These are phyloP conservation scores for Apodemia mormo DNA, from an alignment of 2,888 invertebrate genomes.

Conservation along the genomic window DNA sequence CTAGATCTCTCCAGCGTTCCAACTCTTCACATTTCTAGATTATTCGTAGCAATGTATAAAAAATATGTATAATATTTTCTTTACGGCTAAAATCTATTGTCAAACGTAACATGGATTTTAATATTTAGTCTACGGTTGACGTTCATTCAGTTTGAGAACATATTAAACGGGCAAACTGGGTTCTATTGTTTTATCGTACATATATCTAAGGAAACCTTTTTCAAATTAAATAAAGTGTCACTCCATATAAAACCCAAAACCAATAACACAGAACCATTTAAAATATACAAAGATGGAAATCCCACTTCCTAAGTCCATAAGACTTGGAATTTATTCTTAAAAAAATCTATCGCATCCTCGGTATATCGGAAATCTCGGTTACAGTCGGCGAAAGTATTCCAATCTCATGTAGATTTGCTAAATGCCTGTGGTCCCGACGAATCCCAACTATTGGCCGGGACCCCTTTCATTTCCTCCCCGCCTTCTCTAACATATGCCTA, in stretches of 20 bases:
- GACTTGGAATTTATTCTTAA: constrained; percentile 13
- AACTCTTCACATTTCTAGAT: no score
- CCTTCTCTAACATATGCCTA: constrained; percentile 65
- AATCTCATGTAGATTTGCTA: constrained; percentile 68
- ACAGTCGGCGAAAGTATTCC: constrained; percentile 48
- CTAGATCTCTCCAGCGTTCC: no score
- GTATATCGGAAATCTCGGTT: constrained; percentile 23
- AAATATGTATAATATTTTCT: no score
- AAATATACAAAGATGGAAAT: constrained; percentile 13
- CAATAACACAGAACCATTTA: constrained; percentile 16
- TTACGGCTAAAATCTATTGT: no score
- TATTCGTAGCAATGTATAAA: no score
- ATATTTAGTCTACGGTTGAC: no score
- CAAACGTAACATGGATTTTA: no score
- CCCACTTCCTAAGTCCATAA: constrained; percentile 16
- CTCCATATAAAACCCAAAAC: constrained; percentile 10
- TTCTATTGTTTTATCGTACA: no score
- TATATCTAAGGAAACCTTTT: neutral
- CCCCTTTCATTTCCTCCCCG: constrained; percentile 65
- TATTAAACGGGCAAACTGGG: no score
- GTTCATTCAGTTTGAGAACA: no score
- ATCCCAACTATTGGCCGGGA: constrained; percentile 49
- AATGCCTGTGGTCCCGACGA: constrained; percentile 52
- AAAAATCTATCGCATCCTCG: constrained; percentile 10
- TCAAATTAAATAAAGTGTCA: constrained; percentile 12